Evolutionary conservation across 2,888 invertebrate genomes (phyloP).

Genomic region (Macrophya annulata): DNA sequence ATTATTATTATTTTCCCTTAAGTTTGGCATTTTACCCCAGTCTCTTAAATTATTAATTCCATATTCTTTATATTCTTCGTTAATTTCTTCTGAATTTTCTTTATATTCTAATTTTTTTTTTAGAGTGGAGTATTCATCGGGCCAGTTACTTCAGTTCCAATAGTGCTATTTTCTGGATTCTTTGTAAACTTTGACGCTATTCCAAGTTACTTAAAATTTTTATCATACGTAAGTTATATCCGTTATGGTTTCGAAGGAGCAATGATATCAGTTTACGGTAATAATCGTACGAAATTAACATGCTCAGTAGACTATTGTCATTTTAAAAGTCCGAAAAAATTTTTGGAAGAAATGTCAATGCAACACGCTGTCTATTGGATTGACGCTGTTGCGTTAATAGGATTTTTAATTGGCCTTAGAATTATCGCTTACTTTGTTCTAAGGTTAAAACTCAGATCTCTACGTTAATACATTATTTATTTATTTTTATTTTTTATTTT

Average conservation of each 20-base stretch:
- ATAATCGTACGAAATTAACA: slow-evolving; percentile 89
- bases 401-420: slow-evolving; percentile 90
- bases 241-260: slow-evolving; percentile 96
- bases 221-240: slow-evolving; percentile 95
- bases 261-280: slow-evolving; percentile 95
- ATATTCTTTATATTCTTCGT: slow-evolving; percentile 58
- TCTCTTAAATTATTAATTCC: too few relatives aligned
- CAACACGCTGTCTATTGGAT: slow-evolving; percentile 89
- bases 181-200: slow-evolving; percentile 96
- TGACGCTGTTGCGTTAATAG: slow-evolving; percentile 91
- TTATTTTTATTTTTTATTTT: neutral
- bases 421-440: slow-evolving; percentile 91
- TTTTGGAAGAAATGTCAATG: slow-evolving; percentile 93
- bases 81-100: slow-evolving; percentile 78
- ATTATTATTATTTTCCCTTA: too few relatives aligned
- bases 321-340: slow-evolving; percentile 89
- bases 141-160: slow-evolving; percentile 95
- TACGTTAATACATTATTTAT: slow-evolving; percentile 67
- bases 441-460: slow-evolving; percentile 87
- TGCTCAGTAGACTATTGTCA: slow-evolving; percentile 93
- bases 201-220: slow-evolving; percentile 93
- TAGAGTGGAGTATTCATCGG: slow-evolving; percentile 87
- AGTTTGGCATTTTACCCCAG: too few relatives aligned
- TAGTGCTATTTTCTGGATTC: slow-evolving; percentile 96
- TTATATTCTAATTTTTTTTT: slow-evolving; percentile 82